A percentile compares a stretch with the other conserved stretches of the same genome.
phyloP scores from a whole-genome alignment of 2,888 invertebrate genomes.

The Noctua pronuba region DNA sequence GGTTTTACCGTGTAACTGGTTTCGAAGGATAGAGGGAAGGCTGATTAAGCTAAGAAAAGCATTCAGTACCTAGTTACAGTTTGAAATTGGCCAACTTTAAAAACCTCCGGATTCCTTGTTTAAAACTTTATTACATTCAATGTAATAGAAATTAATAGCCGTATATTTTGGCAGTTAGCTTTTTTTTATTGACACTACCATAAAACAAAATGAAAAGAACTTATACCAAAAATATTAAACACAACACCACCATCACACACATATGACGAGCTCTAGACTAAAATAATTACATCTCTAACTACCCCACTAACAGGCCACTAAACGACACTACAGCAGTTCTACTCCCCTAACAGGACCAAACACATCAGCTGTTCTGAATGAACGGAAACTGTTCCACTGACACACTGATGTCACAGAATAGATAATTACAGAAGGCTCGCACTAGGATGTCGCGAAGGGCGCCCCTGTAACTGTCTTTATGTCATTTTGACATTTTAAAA shows the following conservation, averaged over 20 bases:
- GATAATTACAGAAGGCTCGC: background rate
- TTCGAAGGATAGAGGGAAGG: no score
- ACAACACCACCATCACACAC: background rate
- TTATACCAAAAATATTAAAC: background rate
- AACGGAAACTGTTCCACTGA: conserved; percentile 31
- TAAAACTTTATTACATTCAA: background rate
- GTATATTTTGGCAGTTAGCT: background rate
- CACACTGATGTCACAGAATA: conserved; percentile 9
- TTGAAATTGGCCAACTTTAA: background rate
- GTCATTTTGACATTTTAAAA: background rate
- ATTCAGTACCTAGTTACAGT: background rate
- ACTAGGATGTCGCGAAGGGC: background rate
- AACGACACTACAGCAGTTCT: conserved; percentile 21
- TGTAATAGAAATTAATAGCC: no score
- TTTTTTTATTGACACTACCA: background rate
- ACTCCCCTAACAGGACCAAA: conserved; percentile 22
- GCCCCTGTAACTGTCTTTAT: background rate
- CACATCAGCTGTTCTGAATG: conserved; percentile 41
- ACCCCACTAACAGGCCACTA: conserved; percentile 1
- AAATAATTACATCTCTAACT: conserved; percentile 2
- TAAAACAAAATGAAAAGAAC: background rate
- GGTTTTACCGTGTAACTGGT: no score
- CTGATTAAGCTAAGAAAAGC: background rate
- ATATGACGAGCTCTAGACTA: background rate
- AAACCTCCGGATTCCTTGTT: background rate